Evolutionary conservation across 35 echinoderm and acorn worm genomes (phyloP).

Genomic region (Ophioderma brevispina): DNA sequence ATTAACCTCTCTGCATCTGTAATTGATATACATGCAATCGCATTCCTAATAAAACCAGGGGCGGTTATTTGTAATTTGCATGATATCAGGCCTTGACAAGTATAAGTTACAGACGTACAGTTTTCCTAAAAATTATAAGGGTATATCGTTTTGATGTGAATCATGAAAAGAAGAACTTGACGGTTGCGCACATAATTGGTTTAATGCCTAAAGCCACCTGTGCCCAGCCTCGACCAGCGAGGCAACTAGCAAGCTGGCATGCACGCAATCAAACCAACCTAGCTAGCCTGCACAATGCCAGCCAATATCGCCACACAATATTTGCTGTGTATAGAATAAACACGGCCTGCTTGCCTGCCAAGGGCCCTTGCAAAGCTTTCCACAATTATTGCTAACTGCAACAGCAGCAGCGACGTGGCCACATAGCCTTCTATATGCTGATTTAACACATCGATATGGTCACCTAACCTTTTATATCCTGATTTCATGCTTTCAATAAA

Average conservation of each 20-base stretch:
- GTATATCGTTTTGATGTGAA: no score
- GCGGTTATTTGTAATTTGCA: no score
- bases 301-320: constrained; percentile 36
- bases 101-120: no score
- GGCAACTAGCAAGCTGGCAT: background rate
- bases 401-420: background rate
- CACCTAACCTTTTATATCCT: no score
- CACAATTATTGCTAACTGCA: constrained; percentile 2
- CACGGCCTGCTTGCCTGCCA: constrained; percentile 7
- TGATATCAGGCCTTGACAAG: no score
- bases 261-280: constrained; percentile 21
- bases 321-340: constrained; percentile 50
- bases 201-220: constrained; percentile 41
- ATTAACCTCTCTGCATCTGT: background rate
- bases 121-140: no score
- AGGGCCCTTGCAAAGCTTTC: background rate
- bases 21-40: background rate
- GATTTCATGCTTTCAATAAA: no score
- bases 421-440: background rate
- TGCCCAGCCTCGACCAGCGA: constrained; percentile 7
- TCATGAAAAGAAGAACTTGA: no score
- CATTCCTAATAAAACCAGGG: background rate
- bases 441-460: no score
- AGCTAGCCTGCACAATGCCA: constrained; percentile 29
- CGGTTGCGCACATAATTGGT: background rate